Conservation (phyloP, 1,140 invertebrate species). For the Sminthurinus signatus region DNA sequence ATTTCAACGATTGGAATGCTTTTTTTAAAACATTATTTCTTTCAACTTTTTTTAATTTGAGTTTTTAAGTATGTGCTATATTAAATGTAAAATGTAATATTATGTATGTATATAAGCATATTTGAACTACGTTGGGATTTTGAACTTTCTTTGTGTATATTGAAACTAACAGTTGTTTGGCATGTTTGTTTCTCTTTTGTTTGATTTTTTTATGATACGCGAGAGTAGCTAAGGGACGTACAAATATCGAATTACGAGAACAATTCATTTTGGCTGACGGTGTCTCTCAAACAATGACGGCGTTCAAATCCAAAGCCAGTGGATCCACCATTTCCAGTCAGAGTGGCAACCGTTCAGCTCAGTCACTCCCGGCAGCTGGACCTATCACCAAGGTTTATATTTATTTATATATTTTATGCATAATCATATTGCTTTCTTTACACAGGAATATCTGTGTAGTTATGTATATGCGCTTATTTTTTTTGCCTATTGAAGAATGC, state of each 20-base stretch:
- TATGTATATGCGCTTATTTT: not conserved
- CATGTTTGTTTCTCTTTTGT: slow-evolving; percentile 23
- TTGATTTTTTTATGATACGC: not conserved
- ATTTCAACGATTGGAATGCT: not conserved
- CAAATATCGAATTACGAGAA: slow-evolving; percentile 97
- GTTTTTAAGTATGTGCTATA: not conserved
- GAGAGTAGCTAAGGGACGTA: slow-evolving; percentile 89
- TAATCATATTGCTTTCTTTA: too few species aligned
- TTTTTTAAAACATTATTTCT: not conserved
- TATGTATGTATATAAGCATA: too few species aligned
- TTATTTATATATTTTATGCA: slow-evolving; percentile 9
- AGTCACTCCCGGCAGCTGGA: slow-evolving; percentile 60
- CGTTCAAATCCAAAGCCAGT: slow-evolving; percentile 83
- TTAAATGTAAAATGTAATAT: not conserved
- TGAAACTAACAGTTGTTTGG: slow-evolving; percentile 16
- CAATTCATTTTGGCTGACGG: slow-evolving; percentile 97
- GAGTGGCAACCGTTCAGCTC: slow-evolving; percentile 53
- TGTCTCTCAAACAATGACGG: slow-evolving; percentile 79
- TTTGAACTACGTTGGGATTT: too few species aligned
- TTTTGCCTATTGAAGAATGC: not conserved
- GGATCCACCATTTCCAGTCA: slow-evolving; percentile 63
- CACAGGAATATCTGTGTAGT: too few species aligned
- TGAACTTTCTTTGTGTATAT: too few species aligned
- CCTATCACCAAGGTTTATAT: slow-evolving; percentile 84
- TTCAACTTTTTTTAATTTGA: not conserved